Conservation (phyloP, 2,888 invertebrate species). For the Temnothorax unifasciatus region DNA sequence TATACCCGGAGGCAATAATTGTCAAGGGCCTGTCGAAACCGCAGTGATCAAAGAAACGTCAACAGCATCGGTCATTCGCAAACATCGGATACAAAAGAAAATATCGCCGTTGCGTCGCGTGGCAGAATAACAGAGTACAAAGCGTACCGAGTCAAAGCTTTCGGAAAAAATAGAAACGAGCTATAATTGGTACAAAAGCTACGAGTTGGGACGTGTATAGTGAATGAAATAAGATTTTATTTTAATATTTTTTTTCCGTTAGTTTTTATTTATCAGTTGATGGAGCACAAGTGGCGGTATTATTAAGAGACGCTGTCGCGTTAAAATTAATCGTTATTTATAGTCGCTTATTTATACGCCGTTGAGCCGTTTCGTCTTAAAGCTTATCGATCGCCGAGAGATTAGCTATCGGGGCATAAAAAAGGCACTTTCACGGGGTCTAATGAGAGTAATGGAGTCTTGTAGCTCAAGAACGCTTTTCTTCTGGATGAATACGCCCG, state of each 20-base stretch:
- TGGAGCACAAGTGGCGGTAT: background rate
- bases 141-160: slow-evolving; percentile 31
- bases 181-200: slow-evolving; percentile 19
- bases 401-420: slow-evolving; percentile 51
- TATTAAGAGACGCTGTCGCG: slow-evolving; percentile 18
- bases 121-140: slow-evolving; percentile 14
- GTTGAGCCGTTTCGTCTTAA: slow-evolving; percentile 38
- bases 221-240: slow-evolving; percentile 15
- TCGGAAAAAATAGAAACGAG: slow-evolving; percentile 1
- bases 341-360: slow-evolving; percentile 38
- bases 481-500: slow-evolving; percentile 57
- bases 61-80: slow-evolving; percentile 19
- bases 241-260: background rate
- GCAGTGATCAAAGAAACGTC: slow-evolving; percentile 47
- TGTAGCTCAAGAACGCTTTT: slow-evolving; percentile 54
- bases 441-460: slow-evolving; percentile 58
- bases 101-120: slow-evolving; percentile 14
- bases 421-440: slow-evolving; percentile 46
- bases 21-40: slow-evolving; percentile 44
- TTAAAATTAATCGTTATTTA: slow-evolving; percentile 50
- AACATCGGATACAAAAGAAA: slow-evolving; percentile 34
- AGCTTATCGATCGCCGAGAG: slow-evolving; percentile 53
- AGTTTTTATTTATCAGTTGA: slow-evolving; percentile 10
- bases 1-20: slow-evolving; percentile 36
- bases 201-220: background rate